Base-by-base conservation (phyloP, 2,113 vertebrate genomes). In the Sturnira hondurensis region DNA sequence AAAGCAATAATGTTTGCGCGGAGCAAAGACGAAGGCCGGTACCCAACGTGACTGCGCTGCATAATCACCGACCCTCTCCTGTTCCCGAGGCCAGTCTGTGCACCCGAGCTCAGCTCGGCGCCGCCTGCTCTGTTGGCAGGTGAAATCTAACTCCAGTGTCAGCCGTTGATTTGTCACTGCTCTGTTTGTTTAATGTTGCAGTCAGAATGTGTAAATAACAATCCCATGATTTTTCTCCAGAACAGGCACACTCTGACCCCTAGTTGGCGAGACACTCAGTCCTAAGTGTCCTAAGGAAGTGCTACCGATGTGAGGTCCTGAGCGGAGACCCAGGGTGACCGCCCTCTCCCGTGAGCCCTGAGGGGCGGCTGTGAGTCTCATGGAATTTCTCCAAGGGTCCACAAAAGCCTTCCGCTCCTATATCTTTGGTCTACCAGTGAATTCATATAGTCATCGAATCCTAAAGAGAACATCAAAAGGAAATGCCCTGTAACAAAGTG, bases 1-100 rank as follows among this genome's bases (percentile, higher is more conserved):
- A 95, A 97, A 95, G 94, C 78, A 97, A 95, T 95, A 94, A 89
- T 94, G 93, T 91, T 94, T 96, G 85, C 96, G 80, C 38, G 84
- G 88, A 97, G 56, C 68, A 28, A 78, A 80, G 77, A 43, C 22
- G 88, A 81, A 86, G 65, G 76, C 33, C 91, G 68, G 81, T 15
- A 50, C 38, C 50, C 36, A 10, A 63, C 0, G 56, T 91, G 95
- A 91, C 7, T 43, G 80, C 13, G 43, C 20, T 95, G 50, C 36
- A 56, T 61, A 78, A 97, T 86, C 41, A 31, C 38, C 19, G 0
- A 54, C 19, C 50, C 36, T 73, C 63, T 43, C 87, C 63, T 81
- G 56, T 68, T 67, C 76, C 26, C 14, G 50, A 88, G 61, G 38
- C 4, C 28, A 45, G 83, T 50, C 11, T 31, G 15, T 10, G 56